These are phyloP conservation scores for Crotalus helleri DNA, from an alignment of 2,113 vertebrate species.

Conservation along the genomic window DNA sequence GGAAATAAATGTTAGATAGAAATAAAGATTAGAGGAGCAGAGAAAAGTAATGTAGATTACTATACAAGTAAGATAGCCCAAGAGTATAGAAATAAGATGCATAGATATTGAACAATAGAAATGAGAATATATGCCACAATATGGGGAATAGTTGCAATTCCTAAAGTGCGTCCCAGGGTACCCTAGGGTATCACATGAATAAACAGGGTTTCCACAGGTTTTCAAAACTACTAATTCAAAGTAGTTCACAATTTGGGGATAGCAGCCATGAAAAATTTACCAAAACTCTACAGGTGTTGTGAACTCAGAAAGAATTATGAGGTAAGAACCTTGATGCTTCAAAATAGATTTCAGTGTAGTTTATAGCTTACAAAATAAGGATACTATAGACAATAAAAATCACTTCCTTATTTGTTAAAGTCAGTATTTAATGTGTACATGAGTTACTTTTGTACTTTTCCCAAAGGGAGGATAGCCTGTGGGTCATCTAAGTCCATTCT, in stretches of 20 bases:
- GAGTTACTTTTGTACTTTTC: not conserved
- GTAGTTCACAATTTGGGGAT: not conserved
- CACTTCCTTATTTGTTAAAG: not conserved
- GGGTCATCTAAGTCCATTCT: not conserved
- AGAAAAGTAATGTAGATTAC: not conserved
- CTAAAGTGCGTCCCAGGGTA: not conserved
- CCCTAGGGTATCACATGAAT: not conserved
- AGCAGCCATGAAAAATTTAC: not conserved
- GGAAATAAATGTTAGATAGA: not conserved
- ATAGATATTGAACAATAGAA: not conserved
- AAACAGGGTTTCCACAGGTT: not conserved
- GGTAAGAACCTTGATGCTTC: not conserved
- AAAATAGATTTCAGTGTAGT: not conserved
- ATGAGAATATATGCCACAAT: not conserved
- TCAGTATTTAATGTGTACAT: not conserved
- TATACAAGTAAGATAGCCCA: not conserved
- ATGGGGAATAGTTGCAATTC: not conserved
- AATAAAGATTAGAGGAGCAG: not conserved
- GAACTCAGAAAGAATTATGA: not conserved
- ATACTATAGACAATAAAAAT: not conserved
- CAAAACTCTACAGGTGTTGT: not conserved
- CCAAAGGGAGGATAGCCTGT: not conserved
- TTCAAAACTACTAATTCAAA: not conserved
- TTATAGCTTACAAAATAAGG: not conserved
- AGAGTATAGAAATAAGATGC: not conserved